Conservation (phyloP, 2,797 vertebrate species). For the Manis crassicaudata region DNA sequence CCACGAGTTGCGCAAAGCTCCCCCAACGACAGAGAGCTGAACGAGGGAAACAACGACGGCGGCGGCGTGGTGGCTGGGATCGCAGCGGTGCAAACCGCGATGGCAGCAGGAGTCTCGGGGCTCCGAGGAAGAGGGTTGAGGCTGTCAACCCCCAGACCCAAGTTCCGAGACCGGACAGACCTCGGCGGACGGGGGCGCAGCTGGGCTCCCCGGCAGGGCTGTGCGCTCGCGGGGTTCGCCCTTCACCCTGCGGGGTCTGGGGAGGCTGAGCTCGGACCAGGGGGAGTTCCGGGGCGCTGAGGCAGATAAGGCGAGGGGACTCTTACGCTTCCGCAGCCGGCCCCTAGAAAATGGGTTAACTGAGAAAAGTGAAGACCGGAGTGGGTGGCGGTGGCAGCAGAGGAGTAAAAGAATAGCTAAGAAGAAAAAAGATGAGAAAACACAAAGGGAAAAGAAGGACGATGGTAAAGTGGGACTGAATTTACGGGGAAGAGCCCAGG, state of each 20-base stretch:
- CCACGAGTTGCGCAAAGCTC: background rate
- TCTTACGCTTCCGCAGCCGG: fast-evolving
- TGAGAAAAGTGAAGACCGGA: background rate
- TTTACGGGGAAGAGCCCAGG: background rate
- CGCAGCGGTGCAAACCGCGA: background rate
- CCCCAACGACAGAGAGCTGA: background rate
- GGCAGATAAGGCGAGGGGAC: background rate
- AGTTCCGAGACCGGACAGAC: background rate
- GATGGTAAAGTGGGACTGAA: background rate
- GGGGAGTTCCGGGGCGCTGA: background rate
- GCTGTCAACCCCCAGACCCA: background rate
- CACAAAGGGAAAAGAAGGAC: background rate
- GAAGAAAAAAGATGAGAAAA: background rate
- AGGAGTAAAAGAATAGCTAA: background rate
- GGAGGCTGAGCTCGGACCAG: background rate
- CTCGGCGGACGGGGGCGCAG: background rate
- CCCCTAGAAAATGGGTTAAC: background rate
- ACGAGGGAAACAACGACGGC: constrained; percentile 14
- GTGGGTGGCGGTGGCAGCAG: too few species aligned
- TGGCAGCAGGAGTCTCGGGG: too few species aligned
- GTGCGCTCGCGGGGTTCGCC: too few species aligned
- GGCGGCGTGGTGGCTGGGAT: background rate
- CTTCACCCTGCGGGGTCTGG: background rate
- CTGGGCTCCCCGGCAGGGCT: background rate
- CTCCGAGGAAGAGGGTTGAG: background rate